Evolutionary conservation across 2,113 vertebrate species (phyloP).

Genomic region (Typhlomys cinereus): DNA sequence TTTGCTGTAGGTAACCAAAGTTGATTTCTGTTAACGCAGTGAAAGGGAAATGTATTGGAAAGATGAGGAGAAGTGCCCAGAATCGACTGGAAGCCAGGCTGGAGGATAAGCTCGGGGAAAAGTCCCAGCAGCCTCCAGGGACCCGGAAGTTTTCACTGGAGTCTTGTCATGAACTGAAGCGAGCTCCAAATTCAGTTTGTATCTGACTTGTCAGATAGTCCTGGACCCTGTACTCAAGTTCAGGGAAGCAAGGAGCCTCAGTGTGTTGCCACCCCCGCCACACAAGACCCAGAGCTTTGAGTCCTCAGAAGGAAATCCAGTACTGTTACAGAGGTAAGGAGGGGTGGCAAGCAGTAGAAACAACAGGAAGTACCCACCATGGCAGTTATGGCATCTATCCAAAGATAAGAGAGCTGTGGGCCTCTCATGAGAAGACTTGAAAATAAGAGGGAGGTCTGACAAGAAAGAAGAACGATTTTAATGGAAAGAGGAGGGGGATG

Average conservation of each 20-base stretch:
- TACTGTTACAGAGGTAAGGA: not conserved
- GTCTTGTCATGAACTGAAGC: not conserved
- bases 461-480: no score
- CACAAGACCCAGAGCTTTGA: not conserved
- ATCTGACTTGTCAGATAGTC: not conserved
- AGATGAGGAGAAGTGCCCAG: not conserved
- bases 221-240: not conserved
- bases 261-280: not conserved
- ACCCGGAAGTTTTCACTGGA: not conserved
- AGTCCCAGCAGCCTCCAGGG: not conserved
- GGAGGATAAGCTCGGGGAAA: not conserved
- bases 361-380: not conserved
- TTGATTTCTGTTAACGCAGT: not conserved
- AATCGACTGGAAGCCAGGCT: not conserved
- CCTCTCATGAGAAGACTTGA: no score
- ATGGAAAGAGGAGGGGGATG: no score
- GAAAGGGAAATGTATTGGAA: not conserved
- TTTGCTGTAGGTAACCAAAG: not conserved
- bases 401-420: not conserved
- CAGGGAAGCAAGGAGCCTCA: not conserved
- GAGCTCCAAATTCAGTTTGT: not conserved
- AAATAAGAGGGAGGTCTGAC: no score
- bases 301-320: not conserved
- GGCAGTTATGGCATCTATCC: not conserved
- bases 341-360: not conserved